These are phyloP conservation scores for Gadus chalcogrammus DNA, from an alignment of 2,113 vertebrate species.

Conservation along the genomic window DNA sequence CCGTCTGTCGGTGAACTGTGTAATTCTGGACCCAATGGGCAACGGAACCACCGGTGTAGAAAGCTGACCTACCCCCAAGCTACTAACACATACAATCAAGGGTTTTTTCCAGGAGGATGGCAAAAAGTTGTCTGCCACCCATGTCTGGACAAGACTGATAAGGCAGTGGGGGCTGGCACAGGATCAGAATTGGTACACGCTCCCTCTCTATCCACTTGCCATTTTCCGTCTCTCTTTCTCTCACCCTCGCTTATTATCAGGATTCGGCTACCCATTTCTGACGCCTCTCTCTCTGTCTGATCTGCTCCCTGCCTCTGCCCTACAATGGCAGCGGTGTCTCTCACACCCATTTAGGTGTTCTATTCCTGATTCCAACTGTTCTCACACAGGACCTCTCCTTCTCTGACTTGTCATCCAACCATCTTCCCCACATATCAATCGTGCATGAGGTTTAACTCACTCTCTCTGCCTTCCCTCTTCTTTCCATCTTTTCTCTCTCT, in stretches of 20 bases:
- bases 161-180: slow-evolving; percentile 55
- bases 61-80: slow-evolving; percentile 37
- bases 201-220: slow-evolving; percentile 5
- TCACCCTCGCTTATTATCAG: slow-evolving; percentile 33
- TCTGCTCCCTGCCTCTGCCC: slow-evolving; percentile 15
- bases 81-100: slow-evolving; percentile 33
- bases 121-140: slow-evolving; percentile 32
- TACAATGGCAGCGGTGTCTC: neutral
- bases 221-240: slow-evolving; percentile 25
- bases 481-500: neutral
- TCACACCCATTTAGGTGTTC: slow-evolving; percentile 2
- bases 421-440: too few relatives aligned
- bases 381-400: neutral
- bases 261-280: slow-evolving; percentile 31
- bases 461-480: too few relatives aligned
- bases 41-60: slow-evolving; percentile 31
- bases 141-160: slow-evolving; percentile 63
- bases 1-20: too few relatives aligned
- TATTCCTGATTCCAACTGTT: slow-evolving; percentile 8
- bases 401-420: too few relatives aligned
- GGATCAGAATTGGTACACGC: slow-evolving; percentile 44
- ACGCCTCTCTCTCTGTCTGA: neutral
- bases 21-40: slow-evolving; percentile 21
- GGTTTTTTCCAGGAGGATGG: slow-evolving; percentile 42
- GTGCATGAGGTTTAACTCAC: too few relatives aligned